These are phyloP conservation scores for Asarcornis scutulata DNA, from an alignment of 2,113 vertebrate genomes.

Conservation along the genomic window DNA sequence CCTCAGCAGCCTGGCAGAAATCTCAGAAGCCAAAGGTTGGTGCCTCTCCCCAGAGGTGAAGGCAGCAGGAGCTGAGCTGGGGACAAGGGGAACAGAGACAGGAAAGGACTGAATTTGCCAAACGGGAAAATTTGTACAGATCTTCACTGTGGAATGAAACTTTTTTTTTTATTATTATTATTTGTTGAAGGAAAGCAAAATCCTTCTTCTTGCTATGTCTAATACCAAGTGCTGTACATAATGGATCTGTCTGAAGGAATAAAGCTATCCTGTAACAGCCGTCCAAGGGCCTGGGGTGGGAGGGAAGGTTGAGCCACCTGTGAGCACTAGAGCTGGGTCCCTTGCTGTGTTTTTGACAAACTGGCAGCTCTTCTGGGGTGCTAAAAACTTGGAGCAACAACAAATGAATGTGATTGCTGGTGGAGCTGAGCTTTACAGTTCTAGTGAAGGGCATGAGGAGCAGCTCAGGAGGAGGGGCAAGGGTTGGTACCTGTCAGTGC, in stretches of 20 bases:
- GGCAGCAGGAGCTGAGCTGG: not conserved
- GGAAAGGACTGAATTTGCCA: not conserved
- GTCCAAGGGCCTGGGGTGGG: fast-evolving
- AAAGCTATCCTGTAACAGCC: conserved; percentile 62
- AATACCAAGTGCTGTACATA: conserved; percentile 72
- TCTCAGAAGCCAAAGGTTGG: not conserved
- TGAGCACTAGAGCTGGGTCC: not conserved
- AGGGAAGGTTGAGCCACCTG: fast-evolving
- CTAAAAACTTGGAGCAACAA: not conserved
- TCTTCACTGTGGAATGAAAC: not conserved
- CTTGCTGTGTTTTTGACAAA: not conserved
- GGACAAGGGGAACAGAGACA: not conserved
- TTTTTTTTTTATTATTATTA: not conserved
- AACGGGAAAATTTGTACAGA: conserved; percentile 8
- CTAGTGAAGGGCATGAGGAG: not conserved
- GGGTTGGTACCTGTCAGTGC: fast-evolving
- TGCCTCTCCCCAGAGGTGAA: not conserved
- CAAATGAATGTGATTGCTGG: not conserved
- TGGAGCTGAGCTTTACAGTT: not conserved
- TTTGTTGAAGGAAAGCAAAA: conserved; percentile 44
- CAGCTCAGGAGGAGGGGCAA: not conserved
- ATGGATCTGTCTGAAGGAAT: conserved; percentile 70
- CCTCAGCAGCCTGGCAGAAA: not conserved
- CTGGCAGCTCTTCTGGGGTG: not conserved
- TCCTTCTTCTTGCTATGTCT: conserved; percentile 38